Evolutionary conservation across 2,888 invertebrate genomes (phyloP).

Genomic region (Plagodis dolabraria): DNA sequence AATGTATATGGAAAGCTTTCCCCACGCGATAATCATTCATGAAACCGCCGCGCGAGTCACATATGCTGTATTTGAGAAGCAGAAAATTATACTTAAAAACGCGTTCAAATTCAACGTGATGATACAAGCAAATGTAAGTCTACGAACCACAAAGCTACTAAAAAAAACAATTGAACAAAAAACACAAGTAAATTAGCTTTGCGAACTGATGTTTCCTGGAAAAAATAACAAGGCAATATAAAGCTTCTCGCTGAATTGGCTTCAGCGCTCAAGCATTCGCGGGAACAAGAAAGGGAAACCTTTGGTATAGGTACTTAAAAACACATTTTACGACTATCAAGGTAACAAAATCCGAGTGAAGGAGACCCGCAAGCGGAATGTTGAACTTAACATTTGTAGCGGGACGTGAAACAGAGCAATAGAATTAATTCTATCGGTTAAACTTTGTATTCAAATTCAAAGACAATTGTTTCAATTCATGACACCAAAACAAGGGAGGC

Average conservation of each 20-base stretch:
- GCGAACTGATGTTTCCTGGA: slow-evolving; percentile 3
- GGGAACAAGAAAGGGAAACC: slow-evolving; percentile 45
- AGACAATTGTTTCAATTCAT: slow-evolving; percentile 74
- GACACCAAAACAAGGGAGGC: slow-evolving; percentile 68
- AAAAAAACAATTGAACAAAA: slow-evolving; percentile 3
- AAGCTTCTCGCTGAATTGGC: slow-evolving; percentile 30
- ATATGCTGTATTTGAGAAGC: slow-evolving; percentile 24
- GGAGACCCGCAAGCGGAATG: slow-evolving; percentile 59
- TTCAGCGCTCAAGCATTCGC: slow-evolving; percentile 37
- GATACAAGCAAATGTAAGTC: background rate
- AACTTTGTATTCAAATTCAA: slow-evolving; percentile 74
- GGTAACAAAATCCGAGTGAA: slow-evolving; percentile 55
- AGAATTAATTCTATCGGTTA: slow-evolving; percentile 81
- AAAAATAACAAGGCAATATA: slow-evolving; percentile 25
- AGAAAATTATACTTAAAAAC: slow-evolving; percentile 31
- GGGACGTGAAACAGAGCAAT: slow-evolving; percentile 72
- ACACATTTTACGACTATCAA: slow-evolving; percentile 49
- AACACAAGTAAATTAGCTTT: slow-evolving; percentile 6
- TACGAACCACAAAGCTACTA: background rate
- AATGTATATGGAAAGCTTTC: slow-evolving; percentile 66
- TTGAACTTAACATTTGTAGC: slow-evolving; percentile 75
- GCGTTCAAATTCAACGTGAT: slow-evolving; percentile 2
- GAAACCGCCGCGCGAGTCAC: slow-evolving; percentile 45
- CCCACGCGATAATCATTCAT: slow-evolving; percentile 64
- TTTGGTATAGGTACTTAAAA: slow-evolving; percentile 37